A percentile compares a stretch with the other conserved stretches of the same genome.
Conservation (phyloP, 2,113 vertebrate genomes). For the Pachyramphus minor region DNA sequence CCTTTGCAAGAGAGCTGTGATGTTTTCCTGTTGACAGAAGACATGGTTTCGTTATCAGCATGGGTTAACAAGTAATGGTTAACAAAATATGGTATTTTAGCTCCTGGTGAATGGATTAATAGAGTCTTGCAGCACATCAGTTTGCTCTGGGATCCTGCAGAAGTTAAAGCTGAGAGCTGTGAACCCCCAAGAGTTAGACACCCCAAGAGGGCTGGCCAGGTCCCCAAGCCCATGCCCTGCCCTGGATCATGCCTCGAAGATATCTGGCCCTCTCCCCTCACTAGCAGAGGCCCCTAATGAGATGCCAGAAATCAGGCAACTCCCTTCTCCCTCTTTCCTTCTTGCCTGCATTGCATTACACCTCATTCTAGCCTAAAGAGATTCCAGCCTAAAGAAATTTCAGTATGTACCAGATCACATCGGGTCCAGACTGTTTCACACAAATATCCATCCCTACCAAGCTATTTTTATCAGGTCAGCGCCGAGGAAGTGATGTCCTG, state of each 20-base stretch:
- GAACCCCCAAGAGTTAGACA: not conserved
- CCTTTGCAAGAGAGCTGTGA: conserved; percentile 4
- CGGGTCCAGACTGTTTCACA: conserved; percentile 6
- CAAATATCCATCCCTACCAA: not conserved
- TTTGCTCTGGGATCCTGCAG: not conserved
- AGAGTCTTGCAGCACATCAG: not conserved
- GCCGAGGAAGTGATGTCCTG: not conserved
- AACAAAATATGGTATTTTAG: not conserved
- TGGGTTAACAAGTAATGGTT: not conserved
- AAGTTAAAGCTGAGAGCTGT: not conserved
- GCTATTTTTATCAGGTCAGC: not conserved
- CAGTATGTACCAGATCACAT: not conserved
- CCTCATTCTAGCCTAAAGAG: conserved; percentile 1
- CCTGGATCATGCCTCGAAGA: not conserved
- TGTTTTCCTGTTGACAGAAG: conserved; percentile 31
- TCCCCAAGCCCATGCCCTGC: not conserved
- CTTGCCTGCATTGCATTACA: not conserved
- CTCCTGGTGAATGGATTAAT: not conserved
- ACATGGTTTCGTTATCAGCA: not conserved
- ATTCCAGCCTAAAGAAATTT: conserved; percentile 20
- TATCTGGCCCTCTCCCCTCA: not conserved
- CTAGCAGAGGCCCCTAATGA: not conserved
- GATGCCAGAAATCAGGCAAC: not conserved
- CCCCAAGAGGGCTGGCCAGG: not conserved
- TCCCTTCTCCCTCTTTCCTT: not conserved